Conservation (phyloP, 1,140 invertebrate genomes). For the Globodera rostochiensis region DNA sequence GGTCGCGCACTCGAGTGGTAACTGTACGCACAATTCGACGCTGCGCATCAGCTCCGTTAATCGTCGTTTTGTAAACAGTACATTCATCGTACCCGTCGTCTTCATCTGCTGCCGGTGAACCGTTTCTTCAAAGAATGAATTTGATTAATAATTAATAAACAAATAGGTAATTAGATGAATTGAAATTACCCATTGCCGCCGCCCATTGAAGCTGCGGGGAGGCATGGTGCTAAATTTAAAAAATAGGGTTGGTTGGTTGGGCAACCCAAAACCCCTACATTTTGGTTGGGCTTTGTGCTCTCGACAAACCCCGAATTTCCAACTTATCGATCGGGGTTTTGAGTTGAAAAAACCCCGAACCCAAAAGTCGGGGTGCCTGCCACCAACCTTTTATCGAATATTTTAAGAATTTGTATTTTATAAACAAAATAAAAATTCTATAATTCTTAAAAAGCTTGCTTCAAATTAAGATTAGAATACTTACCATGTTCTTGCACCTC, state of each 20-base stretch:
- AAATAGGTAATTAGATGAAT: background rate
- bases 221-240: background rate
- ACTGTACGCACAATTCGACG: conserved; percentile 42
- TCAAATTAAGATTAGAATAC: background rate
- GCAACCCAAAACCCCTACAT: too few relatives aligned
- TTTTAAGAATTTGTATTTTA: background rate
- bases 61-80: conserved; percentile 52
- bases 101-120: conserved; percentile 44
- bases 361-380: too few relatives aligned
- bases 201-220: background rate
- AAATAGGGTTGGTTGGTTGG: background rate
- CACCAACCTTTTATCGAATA: too few relatives aligned
- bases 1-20: conserved; percentile 55
- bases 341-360: too few relatives aligned
- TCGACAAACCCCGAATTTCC: too few relatives aligned
- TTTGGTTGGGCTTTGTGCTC: too few relatives aligned
- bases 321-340: too few relatives aligned
- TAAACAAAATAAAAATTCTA: background rate
- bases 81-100: conserved; percentile 55
- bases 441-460: background rate
- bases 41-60: conserved; percentile 44
- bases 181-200: background rate
- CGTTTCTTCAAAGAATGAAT: conserved; percentile 7
- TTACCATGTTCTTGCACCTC: too few relatives aligned
- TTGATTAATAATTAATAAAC: background rate